A percentile compares a stretch with the other conserved stretches of the same genome.
phyloP scores from a whole-genome alignment of 2,888 invertebrate genomes.

The Hanleya hanleyi region DNA sequence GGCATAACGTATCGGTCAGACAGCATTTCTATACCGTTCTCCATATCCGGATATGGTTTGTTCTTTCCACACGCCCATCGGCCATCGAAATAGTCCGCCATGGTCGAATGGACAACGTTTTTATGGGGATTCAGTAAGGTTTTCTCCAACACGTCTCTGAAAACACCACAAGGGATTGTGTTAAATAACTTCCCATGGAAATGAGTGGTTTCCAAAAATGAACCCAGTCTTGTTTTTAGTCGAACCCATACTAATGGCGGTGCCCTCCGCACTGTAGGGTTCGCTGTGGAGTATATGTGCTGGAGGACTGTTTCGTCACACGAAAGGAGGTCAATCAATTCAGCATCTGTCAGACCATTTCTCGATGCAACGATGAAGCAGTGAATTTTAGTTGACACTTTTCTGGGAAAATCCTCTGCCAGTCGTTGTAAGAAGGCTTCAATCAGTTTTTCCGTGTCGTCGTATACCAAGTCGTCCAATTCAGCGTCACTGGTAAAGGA shows the following conservation, averaged over 20 bases:
- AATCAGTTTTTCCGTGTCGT: too few species aligned
- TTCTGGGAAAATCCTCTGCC: background rate
- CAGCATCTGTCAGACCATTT: constrained; percentile 27
- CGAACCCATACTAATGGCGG: background rate
- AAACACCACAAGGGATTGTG: background rate
- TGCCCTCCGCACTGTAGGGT: background rate
- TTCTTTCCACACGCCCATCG: background rate
- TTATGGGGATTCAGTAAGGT: background rate
- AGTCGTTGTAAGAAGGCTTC: background rate
- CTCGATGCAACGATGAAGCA: constrained; percentile 5
- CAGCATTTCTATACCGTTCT: background rate
- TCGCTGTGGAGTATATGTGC: background rate
- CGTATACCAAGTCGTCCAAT: too few species aligned
- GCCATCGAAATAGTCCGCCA: background rate
- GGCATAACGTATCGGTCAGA: background rate
- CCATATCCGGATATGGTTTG: background rate
- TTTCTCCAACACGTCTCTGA: background rate
- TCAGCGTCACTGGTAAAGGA: background rate
- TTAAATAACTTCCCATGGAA: background rate
- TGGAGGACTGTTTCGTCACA: constrained; percentile 15
- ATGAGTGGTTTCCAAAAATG: background rate
- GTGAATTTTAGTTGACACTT: background rate
- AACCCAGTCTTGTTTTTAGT: background rate
- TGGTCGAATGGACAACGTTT: background rate
- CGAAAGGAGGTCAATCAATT: constrained; percentile 27